These are phyloP conservation scores for Amblyraja radiata DNA, from an alignment of 2,797 vertebrate species.

Conservation along the genomic window DNA sequence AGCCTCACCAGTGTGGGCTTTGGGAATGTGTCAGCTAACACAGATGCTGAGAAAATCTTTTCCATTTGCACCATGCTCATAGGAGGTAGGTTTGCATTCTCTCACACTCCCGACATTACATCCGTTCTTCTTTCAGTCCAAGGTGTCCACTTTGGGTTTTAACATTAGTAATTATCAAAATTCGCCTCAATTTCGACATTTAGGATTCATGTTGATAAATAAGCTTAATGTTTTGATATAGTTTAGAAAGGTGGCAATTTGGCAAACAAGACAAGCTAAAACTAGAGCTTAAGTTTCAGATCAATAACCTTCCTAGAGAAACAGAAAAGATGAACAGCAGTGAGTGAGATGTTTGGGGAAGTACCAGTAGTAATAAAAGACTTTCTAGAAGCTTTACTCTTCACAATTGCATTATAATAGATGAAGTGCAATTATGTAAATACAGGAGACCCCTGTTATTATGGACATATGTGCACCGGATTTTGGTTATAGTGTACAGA, in stretches of 20 bases:
- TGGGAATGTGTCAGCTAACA: constrained; percentile 46
- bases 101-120: neutral
- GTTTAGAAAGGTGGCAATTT: neutral
- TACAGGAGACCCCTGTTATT: no score
- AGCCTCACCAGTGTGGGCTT: constrained; percentile 46
- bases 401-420: neutral
- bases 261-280: neutral
- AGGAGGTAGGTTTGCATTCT: constrained; percentile 41
- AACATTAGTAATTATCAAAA: neutral
- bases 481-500: no score
- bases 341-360: neutral
- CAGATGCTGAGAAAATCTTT: constrained; percentile 45
- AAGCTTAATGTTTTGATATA: neutral
- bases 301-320: neutral
- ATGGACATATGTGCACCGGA: no score
- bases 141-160: neutral
- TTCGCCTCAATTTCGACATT: neutral
- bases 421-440: neutral
- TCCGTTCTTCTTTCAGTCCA: neutral
- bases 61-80: constrained; percentile 46
- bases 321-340: neutral
- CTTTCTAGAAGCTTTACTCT: neutral
- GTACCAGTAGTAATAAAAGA: neutral
- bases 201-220: neutral
- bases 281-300: neutral